These are phyloP conservation scores for Xenopus petersii DNA, from an alignment of 2,797 vertebrate genomes.

Conservation along the genomic window DNA sequence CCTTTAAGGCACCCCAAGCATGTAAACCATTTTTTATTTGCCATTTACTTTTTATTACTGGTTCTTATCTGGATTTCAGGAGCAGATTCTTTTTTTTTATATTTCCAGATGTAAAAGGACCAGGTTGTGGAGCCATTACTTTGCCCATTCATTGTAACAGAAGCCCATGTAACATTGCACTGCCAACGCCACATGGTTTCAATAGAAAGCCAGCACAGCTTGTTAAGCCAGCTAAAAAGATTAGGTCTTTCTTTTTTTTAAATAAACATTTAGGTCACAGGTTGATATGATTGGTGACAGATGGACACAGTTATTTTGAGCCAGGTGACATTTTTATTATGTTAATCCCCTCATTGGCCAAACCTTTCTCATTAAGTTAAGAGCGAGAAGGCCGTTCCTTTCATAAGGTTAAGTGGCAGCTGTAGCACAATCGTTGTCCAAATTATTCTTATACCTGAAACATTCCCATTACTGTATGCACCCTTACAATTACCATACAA, in stretches of 20 bases:
- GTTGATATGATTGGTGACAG: conserved; percentile 24
- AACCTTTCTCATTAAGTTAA: conserved; percentile 12
- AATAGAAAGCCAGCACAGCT: not conserved
- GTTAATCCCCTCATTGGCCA: conserved; percentile 19
- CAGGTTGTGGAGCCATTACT: too few relatives aligned
- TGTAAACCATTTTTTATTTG: too few relatives aligned
- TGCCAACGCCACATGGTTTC: not conserved
- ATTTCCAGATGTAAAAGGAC: not conserved
- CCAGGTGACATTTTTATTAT: conserved; percentile 43
- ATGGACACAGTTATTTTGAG: conserved; percentile 17
- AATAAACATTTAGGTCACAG: conserved; percentile 6
- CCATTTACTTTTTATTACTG: too few relatives aligned
- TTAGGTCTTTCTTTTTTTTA: conserved; percentile 2
- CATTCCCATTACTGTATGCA: conserved; percentile 13
- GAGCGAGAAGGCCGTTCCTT: not conserved
- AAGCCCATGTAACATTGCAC: not conserved
- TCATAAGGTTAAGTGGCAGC: conserved; percentile 36
- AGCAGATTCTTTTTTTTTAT: not conserved
- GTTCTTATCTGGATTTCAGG: too few relatives aligned
- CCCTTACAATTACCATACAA: conserved; percentile 1
- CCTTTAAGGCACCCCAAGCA: too few relatives aligned
- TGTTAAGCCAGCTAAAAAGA: conserved; percentile 1
- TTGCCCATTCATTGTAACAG: not conserved
- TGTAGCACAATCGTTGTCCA: conserved; percentile 1
- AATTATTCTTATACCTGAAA: conserved; percentile 9